phyloP scores from a whole-genome alignment of 92 coral and sea anemone species.

The Virgularia gustaviana region DNA sequence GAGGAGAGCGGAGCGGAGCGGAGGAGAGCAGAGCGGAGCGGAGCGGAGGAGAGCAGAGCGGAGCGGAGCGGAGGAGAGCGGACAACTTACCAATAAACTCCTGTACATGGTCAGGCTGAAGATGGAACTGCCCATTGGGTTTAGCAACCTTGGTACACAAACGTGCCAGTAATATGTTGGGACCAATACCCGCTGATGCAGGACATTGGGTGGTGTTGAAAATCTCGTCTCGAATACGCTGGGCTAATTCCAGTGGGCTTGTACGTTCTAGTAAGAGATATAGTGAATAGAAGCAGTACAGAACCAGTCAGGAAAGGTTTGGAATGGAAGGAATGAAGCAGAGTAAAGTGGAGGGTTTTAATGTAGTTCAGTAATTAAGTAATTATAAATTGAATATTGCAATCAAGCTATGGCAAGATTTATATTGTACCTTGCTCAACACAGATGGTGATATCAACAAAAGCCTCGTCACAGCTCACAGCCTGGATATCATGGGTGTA shows the following conservation, averaged over 20 bases:
- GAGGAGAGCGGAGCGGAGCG: too few relatives aligned
- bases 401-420: too few relatives aligned
- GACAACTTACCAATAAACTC: conserved; percentile 71
- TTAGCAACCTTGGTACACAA: conserved; percentile 90
- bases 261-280: conserved; percentile 60
- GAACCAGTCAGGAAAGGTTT: not conserved
- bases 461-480: conserved; percentile 98
- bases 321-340: not conserved
- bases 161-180: conserved; percentile 76
- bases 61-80: too few relatives aligned
- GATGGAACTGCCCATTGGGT: conserved; percentile 79
- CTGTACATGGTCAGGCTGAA: conserved; percentile 48
- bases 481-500: conserved; percentile 92
- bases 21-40: not conserved
- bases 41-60: not conserved
- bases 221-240: conserved; percentile 71
- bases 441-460: conserved; percentile 68
- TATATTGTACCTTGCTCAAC: conserved; percentile 52
- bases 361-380: too few relatives aligned
- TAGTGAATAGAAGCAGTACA: not conserved
- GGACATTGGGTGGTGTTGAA: conserved; percentile 71
- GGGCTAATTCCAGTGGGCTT: conserved; percentile 64
- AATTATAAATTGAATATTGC: too few relatives aligned
- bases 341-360: too few relatives aligned
- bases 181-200: conserved; percentile 80